Base-by-base conservation (phyloP, 2,113 vertebrate genomes). In the Sylvia atricapilla region DNA sequence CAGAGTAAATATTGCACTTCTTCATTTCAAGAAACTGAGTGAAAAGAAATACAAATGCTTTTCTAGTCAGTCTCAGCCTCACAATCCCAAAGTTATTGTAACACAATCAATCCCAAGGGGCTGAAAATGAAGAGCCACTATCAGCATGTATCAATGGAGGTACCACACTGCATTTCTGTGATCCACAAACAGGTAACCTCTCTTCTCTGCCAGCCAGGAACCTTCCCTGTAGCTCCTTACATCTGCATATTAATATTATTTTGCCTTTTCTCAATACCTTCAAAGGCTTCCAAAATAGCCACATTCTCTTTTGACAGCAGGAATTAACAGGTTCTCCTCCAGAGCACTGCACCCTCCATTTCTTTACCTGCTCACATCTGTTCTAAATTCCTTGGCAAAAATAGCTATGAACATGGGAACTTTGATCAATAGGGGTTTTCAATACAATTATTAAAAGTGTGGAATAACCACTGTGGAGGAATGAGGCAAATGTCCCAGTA, bases 371-470 rank as follows among this genome's bases (percentile, higher is more conserved):
- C 44, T 87, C 60, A 2, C 13, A 2, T 23, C 89, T 14, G 22
- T 44, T 56, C 77, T 91, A 94, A 84, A 92, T 78, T 87, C 84
- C 66, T 92, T 30, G 60, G 84, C 80, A 94, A 78, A 95, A 84
- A n/a, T 1, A 47, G 33, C 85, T 41, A 27, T 33, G 80, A 92
- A 80, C 64, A 50, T 2, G 6, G 55, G n/a, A 60, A 70, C 81
- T 94, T 89, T 49, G 44, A 92, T 91, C 77, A 60, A 70, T 11
- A 41, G 11, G 15, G 8, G 2, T 0, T 70, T 62, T 63, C 14
- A 72, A 64, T 28, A 67, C 52, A 41, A 50, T 66, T 47, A 28
- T 11, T n/a, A 12, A 3, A 83, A 50, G 20, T 20, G 64, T 14
- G 49, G 58, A 74, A 21, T 27, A 87, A 75, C 11, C 8, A 3